Evolutionary conservation across 92 coral and sea anemone species (phyloP).

Genomic region (Paramuricea clavata): DNA sequence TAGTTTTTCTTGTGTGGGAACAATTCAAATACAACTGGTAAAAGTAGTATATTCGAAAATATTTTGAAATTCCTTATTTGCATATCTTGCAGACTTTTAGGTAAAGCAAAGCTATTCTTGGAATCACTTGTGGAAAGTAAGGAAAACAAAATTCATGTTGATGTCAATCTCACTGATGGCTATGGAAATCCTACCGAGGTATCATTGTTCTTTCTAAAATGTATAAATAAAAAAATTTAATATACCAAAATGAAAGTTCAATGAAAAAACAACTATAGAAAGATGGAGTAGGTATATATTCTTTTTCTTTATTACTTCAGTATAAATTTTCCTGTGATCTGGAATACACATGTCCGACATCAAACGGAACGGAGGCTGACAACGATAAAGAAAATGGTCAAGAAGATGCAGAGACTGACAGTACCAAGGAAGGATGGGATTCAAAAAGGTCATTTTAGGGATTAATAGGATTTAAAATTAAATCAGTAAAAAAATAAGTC

Average conservation of each 20-base stretch:
- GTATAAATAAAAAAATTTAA: too few species aligned
- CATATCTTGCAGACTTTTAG: constrained; percentile 20
- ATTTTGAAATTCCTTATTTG: too few species aligned
- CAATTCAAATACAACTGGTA: too few species aligned
- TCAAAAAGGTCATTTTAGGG: constrained; percentile 5
- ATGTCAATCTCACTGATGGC: constrained; percentile 39
- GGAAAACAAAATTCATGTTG: constrained; percentile 36
- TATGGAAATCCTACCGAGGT: constrained; percentile 46
- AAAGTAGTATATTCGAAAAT: too few species aligned
- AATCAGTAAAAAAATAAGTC: too few species aligned
- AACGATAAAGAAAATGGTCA: background rate
- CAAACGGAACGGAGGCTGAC: background rate
- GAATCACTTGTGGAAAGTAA: constrained; percentile 6
- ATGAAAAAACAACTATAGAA: too few species aligned
- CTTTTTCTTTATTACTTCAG: background rate
- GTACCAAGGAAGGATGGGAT: background rate
- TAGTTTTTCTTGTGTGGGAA: too few species aligned
- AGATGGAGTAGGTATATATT: background rate
- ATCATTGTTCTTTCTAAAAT: too few species aligned
- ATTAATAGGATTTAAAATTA: too few species aligned
- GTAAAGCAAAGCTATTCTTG: constrained; percentile 34
- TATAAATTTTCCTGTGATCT: constrained; percentile 40
- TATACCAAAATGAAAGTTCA: too few species aligned
- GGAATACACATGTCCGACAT: constrained; percentile 20
- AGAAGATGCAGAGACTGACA: background rate